phyloP scores from a whole-genome alignment of 2,888 invertebrate genomes.

The Aspidiotus destructor region DNA sequence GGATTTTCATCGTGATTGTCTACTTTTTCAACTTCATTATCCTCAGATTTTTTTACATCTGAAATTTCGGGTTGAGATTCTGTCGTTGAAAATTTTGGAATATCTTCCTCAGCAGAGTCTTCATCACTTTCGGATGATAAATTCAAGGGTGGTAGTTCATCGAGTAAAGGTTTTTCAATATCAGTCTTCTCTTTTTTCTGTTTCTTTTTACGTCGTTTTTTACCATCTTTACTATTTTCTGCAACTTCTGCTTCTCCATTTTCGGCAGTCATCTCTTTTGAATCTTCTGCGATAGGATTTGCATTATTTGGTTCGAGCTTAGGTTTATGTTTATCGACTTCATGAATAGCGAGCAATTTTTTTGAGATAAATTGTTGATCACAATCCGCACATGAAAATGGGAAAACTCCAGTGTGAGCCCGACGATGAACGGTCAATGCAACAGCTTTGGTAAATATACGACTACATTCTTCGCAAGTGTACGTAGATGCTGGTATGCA shows the following conservation, averaged over 20 bases:
- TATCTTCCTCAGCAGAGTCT: constrained; percentile 45
- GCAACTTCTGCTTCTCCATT: neutral
- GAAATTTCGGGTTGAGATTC: constrained; percentile 1
- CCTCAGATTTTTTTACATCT: neutral
- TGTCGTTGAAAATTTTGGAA: neutral
- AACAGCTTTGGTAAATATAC: constrained; percentile 64
- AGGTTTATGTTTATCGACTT: constrained; percentile 33
- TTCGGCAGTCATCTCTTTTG: neutral
- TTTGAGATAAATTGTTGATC: constrained; percentile 70
- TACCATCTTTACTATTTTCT: constrained; percentile 6
- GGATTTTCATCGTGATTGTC: neutral
- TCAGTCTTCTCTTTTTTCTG: constrained; percentile 43
- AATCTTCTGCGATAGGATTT: neutral
- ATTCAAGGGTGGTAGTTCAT: constrained; percentile 70
- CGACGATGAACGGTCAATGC: constrained; percentile 75
- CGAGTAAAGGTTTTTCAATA: constrained; percentile 48
- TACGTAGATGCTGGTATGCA: constrained; percentile 71
- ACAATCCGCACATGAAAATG: constrained; percentile 66
- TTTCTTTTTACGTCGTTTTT: constrained; percentile 35
- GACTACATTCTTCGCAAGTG: constrained; percentile 69
- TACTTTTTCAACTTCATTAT: neutral
- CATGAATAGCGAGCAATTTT: constrained; percentile 63
- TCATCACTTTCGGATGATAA: constrained; percentile 69
- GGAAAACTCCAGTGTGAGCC: constrained; percentile 60
- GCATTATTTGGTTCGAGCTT: neutral